Evolutionary conservation across 1,140 invertebrate genomes (phyloP).

Genomic region (Frieseomelitta varia): DNA sequence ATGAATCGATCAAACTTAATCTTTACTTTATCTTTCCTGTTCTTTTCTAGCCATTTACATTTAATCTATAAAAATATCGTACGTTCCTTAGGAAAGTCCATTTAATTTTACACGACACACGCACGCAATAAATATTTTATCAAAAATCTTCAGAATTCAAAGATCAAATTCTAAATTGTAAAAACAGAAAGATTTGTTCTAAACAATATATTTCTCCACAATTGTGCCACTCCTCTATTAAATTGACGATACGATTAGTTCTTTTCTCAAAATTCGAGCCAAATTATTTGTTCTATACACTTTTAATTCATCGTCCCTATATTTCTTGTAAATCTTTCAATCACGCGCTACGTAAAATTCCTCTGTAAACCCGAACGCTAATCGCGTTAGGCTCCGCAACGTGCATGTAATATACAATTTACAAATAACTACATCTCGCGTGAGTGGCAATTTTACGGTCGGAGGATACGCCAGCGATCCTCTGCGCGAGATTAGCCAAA

Average conservation of each 20-base stretch:
- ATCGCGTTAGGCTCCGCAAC: background rate
- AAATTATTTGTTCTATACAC: too few species aligned
- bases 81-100: too few species aligned
- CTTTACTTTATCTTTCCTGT: background rate
- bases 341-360: background rate
- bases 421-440: too few species aligned
- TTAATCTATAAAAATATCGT: background rate
- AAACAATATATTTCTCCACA: too few species aligned
- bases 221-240: too few species aligned
- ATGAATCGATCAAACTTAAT: background rate
- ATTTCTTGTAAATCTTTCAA: too few species aligned
- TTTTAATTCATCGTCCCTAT: too few species aligned
- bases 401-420: background rate
- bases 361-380: background rate
- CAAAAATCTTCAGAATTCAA: background rate
- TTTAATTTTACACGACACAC: background rate
- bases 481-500: background rate
- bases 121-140: background rate
- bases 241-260: too few species aligned
- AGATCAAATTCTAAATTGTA: background rate
- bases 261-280: too few species aligned
- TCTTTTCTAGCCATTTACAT: background rate
- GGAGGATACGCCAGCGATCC: background rate
- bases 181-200: background rate
- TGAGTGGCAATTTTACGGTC: slow-evolving; percentile 5